Percentiles rank a stretch among this genome's conserved stretches.
Conservation (phyloP, 64 coral and sea anemone genomes). For the Porites lutea region DNA sequence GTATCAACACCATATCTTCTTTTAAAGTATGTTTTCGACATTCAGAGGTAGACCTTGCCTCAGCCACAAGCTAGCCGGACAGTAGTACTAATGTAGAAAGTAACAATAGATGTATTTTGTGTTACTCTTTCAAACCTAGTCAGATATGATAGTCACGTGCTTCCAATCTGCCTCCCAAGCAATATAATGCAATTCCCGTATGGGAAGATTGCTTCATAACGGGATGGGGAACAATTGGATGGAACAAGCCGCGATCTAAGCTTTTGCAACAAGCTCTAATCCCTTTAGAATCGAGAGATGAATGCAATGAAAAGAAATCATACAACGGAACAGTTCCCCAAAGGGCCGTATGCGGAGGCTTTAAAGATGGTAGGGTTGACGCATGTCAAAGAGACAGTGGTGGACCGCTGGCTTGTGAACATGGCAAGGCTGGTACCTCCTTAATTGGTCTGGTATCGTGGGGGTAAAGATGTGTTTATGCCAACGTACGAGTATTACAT, state of each 20-base stretch:
- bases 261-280: constrained; percentile 34
- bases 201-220: constrained; percentile 61
- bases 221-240: constrained; percentile 67
- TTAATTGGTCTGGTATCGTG: constrained; percentile 60
- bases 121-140: constrained; percentile 11
- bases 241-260: constrained; percentile 24
- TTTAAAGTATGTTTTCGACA: too few species aligned
- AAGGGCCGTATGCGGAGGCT: constrained; percentile 66
- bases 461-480: constrained; percentile 70
- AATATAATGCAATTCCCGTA: neutral
- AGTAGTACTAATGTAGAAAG: neutral
- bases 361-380: constrained; percentile 50
- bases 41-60: too few species aligned
- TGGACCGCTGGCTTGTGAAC: constrained; percentile 71
- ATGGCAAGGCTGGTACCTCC: constrained; percentile 57
- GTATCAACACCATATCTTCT: too few species aligned
- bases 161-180: constrained; percentile 51
- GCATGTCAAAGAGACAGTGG: constrained; percentile 81
- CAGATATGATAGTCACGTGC: constrained; percentile 17
- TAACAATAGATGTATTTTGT: too few species aligned
- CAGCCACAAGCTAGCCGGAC: too few species aligned
- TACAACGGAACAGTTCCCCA: constrained; percentile 50
- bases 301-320: constrained; percentile 67
- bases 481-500: constrained; percentile 46
- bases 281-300: constrained; percentile 36